Evolutionary conservation across 2,888 invertebrate species (phyloP).

Genomic region (Lasioglossum calceatum): DNA sequence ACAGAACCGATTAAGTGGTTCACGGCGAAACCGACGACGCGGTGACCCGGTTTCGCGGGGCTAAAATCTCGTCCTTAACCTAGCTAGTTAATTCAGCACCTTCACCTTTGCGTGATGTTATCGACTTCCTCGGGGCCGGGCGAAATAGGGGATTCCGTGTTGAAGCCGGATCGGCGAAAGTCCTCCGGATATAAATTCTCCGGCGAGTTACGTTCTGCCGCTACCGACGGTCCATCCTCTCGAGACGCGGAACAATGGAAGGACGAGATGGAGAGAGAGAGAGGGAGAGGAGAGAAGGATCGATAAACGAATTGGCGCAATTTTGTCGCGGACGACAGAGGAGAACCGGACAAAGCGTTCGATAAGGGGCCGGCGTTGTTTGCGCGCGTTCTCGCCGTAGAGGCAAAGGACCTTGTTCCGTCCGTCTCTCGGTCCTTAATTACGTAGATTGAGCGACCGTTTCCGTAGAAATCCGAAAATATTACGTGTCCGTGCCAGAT

Average conservation of each 20-base stretch:
- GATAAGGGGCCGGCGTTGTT: neutral
- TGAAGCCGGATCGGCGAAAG: constrained; percentile 29
- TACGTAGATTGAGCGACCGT: constrained; percentile 24
- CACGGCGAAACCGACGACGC: constrained; percentile 36
- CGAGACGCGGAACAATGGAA: neutral
- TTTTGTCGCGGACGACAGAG: neutral
- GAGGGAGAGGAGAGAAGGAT: neutral
- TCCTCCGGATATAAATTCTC: constrained; percentile 10
- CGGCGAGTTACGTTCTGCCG: neutral
- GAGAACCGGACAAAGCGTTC: neutral
- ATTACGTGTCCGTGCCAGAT: constrained; percentile 50
- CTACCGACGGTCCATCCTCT: neutral
- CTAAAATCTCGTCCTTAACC: constrained; percentile 65
- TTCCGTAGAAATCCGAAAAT: constrained; percentile 37
- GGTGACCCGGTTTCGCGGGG: constrained; percentile 47
- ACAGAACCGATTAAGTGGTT: constrained; percentile 22
- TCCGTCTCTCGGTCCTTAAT: constrained; percentile 29
- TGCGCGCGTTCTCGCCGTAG: constrained; percentile 7
- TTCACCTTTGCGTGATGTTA: constrained; percentile 63
- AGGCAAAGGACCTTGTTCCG: constrained; percentile 5
- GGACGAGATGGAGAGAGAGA: neutral
- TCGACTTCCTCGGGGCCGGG: constrained; percentile 45
- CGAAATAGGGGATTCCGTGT: constrained; percentile 39
- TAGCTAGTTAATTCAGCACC: constrained; percentile 61
- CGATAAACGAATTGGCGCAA: constrained; percentile 3